Percentiles rank a stretch among this genome's conserved stretches.
These are phyloP conservation scores for Eudyptes chrysolophus DNA, from an alignment of 2,113 vertebrate species.

Conservation along the genomic window DNA sequence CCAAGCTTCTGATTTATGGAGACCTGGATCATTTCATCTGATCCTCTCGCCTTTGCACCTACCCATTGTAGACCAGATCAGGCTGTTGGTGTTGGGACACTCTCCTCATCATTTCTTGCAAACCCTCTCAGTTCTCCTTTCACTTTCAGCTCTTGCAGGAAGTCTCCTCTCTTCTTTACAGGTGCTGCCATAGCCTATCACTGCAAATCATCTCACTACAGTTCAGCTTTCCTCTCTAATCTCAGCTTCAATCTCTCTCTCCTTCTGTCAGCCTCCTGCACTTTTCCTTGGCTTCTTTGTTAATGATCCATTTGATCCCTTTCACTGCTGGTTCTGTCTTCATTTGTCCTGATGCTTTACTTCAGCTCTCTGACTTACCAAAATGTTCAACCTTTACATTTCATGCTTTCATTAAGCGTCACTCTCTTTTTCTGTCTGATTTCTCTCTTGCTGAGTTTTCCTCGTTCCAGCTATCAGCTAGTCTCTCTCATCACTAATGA, in stretches of 20 bases:
- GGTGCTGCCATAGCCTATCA: neutral
- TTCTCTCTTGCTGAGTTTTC: neutral
- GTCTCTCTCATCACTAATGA: neutral
- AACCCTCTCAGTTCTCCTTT: neutral
- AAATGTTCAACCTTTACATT: neutral
- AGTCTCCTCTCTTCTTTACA: neutral
- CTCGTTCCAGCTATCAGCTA: neutral
- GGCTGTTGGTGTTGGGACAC: neutral
- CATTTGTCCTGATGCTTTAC: neutral
- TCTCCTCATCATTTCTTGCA: neutral
- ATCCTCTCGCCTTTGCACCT: neutral
- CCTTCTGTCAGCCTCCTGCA: neutral
- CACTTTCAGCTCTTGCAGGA: neutral
- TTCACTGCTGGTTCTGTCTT: neutral
- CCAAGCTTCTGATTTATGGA: neutral
- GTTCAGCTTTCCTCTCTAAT: neutral
- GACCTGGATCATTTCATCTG: neutral
- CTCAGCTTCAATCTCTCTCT: neutral
- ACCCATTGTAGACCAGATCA: neutral
- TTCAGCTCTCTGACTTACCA: neutral
- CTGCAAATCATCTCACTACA: neutral
- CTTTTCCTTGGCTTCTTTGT: neutral
- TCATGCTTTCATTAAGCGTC: neutral
- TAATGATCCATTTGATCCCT: neutral
- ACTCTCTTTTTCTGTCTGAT: neutral